Conservation (phyloP, 2,113 vertebrate species). For the Phylloscopus trochiloides region DNA sequence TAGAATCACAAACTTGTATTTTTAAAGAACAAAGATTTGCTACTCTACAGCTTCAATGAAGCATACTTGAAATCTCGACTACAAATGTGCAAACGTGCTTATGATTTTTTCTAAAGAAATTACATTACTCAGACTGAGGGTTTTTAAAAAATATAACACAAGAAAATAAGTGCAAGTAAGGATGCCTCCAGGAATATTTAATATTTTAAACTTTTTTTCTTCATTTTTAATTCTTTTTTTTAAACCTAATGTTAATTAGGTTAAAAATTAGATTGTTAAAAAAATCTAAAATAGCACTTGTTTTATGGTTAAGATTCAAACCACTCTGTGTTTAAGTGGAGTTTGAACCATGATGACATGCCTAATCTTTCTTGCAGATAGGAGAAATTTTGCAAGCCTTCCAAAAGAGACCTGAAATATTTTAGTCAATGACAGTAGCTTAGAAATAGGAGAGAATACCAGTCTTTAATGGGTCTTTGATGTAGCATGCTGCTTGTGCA, state of each 20-base stretch:
- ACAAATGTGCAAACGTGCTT: neutral
- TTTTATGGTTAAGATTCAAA: neutral
- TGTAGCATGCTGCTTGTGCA: accelerated
- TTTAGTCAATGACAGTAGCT: neutral
- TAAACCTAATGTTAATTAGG: neutral
- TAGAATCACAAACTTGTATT: neutral
- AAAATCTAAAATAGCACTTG: neutral
- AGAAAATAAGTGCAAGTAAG: neutral
- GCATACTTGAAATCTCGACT: neutral
- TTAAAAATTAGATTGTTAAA: no score
- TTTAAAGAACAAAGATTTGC: neutral
- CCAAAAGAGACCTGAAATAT: neutral
- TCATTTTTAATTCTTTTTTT: neutral
- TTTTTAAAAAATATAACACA: neutral
- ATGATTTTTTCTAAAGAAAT: neutral
- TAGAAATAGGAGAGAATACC: neutral
- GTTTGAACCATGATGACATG: neutral
- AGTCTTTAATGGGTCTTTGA: neutral
- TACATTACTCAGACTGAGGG: accelerated
- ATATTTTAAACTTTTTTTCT: neutral
- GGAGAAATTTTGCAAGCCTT: neutral
- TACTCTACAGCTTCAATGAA: neutral
- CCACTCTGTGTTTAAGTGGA: neutral
- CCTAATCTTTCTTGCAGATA: neutral
- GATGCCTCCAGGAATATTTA: neutral